Base-by-base conservation (phyloP, 2,888 invertebrate genomes). In the Eupsilia transversa region DNA sequence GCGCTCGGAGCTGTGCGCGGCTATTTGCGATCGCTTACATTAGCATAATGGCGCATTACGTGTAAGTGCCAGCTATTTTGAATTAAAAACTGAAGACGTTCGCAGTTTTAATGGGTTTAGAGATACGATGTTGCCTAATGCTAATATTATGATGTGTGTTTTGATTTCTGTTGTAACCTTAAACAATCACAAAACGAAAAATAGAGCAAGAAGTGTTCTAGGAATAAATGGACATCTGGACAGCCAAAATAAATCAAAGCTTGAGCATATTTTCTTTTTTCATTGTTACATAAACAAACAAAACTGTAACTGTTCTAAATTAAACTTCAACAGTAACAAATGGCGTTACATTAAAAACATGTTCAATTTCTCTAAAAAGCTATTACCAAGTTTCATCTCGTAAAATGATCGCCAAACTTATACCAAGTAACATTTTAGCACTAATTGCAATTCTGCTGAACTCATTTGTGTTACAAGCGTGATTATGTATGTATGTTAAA, bases 31-130 rank as follows among this genome's bases (percentile, higher is more conserved):
- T 83, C 89, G 80, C 80, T 83, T 83, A 82, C 86, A 88, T 89
- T 88, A 83, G 74, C 89, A 86, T 89, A 87, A 86, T 82, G 86
- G 82, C 81, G 78, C 87, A 84, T 84, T 79, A 75, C 80, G 71
- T 38, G 70, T 82, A 80, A 69, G 80, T 75, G 69, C 65, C 61
- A 68, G 78, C 74, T 66, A 78, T 67, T 74, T 67, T 20, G 54
- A 77, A 63, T 69, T 77, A 77, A 79, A 74, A 75, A 70, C 61
- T 59, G 63, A 76, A 77, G 69, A 74, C 64, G 67, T 72, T 74
- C 72, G 79, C 64, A 63, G 64, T 79, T 75, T 60, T 80, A 80
- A 77, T 49, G 63, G 54, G 20, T 57, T 49, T 38, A 41, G 30
- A 57, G 59, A 43, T 30, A 56, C 9, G 43, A 46, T 30, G 30